These are phyloP conservation scores for Anguilla anguilla DNA, from an alignment of 2,797 vertebrate genomes.

Conservation along the genomic window DNA sequence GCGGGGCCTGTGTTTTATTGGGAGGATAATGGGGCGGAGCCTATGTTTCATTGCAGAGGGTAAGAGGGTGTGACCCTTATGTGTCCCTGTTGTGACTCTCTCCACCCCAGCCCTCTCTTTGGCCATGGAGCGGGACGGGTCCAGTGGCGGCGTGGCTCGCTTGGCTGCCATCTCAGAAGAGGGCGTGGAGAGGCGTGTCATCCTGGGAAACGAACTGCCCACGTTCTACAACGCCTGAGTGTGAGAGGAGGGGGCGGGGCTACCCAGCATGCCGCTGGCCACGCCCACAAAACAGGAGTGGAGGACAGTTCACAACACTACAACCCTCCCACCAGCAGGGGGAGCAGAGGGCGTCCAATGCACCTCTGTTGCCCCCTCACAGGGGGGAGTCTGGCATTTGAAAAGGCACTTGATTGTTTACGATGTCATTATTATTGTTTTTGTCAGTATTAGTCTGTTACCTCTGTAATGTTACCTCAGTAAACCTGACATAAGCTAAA, in stretches of 20 bases:
- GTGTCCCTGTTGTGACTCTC: no score
- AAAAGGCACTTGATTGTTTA: no score
- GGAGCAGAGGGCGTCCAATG: no score
- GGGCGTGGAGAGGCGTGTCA: constrained; percentile 78
- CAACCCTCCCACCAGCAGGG: no score
- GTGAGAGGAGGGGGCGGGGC: neutral
- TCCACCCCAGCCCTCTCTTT: constrained; percentile 74
- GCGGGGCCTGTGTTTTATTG: constrained; percentile 38
- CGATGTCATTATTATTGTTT: neutral
- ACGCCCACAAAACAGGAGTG: neutral
- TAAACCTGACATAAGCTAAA: neutral
- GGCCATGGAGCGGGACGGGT: constrained; percentile 87
- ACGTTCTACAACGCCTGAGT: constrained; percentile 67
- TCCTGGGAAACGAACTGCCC: constrained; percentile 79
- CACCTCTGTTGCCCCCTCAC: no score
- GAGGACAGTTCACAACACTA: no score
- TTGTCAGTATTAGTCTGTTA: neutral
- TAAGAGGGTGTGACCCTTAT: constrained; percentile 44
- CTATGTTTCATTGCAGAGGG: constrained; percentile 64
- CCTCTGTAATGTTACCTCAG: neutral
- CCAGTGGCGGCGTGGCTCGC: constrained; percentile 83
- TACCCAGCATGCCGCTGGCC: neutral
- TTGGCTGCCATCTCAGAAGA: constrained; percentile 79
- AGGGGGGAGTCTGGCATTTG: no score
- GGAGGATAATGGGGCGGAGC: constrained; percentile 65